phyloP scores from a whole-genome alignment of 2,797 vertebrate species.

The Apogon talboti region DNA sequence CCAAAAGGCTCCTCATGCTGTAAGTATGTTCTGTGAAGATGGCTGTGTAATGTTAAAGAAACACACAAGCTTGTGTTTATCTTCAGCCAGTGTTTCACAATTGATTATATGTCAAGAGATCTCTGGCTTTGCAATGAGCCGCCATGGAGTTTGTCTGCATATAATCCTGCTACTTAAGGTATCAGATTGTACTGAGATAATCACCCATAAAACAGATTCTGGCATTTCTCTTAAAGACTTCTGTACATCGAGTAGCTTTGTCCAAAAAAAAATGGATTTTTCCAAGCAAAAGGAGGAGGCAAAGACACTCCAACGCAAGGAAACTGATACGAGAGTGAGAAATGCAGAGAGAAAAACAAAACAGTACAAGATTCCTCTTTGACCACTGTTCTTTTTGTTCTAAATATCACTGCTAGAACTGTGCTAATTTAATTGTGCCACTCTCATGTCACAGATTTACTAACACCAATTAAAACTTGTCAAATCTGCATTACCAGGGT shows the following conservation, averaged over 20 bases:
- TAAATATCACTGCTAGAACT: conserved; percentile 20
- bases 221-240: conserved; percentile 71
- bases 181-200: conserved; percentile 80
- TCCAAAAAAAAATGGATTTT: conserved; percentile 59
- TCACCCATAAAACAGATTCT: conserved; percentile 75
- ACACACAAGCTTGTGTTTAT: conserved; percentile 59
- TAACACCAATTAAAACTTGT: conserved; percentile 77
- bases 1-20: conserved; percentile 17
- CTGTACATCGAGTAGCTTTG: conserved; percentile 57
- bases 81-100: conserved; percentile 67
- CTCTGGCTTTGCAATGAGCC: conserved; percentile 53
- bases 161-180: conserved; percentile 77
- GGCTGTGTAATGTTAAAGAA: conserved; percentile 42
- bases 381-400: conserved; percentile 2
- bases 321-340: conserved; percentile 27
- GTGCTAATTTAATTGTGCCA: conserved; percentile 58
- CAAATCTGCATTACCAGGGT: conserved; percentile 54
- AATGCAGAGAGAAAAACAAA: neutral
- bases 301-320: conserved; percentile 56
- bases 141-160: conserved; percentile 48
- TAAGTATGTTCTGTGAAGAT: conserved; percentile 33
- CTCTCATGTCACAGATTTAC: conserved; percentile 62
- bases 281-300: conserved; percentile 44
- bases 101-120: conserved; percentile 78
- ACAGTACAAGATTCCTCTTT: conserved; percentile 5